Conservation (phyloP, 1,140 invertebrate genomes). For the Drosophila ironensis region DNA sequence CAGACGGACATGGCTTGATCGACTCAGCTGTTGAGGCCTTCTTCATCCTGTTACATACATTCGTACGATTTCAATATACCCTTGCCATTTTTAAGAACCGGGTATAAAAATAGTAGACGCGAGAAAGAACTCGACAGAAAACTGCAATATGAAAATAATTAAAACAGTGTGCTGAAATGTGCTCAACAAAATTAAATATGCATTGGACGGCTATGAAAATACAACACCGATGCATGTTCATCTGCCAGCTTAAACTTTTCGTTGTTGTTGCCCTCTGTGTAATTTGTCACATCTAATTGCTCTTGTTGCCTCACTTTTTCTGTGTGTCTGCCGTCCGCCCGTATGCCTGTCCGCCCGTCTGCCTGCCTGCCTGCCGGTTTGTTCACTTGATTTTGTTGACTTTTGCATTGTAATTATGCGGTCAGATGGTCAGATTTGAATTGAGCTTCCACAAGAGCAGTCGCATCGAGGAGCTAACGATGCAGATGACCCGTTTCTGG, state of each 20-base stretch:
- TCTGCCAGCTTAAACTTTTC: slow-evolving; percentile 12
- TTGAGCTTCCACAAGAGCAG: slow-evolving; percentile 30
- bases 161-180: slow-evolving; percentile 43
- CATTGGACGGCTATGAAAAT: slow-evolving; percentile 10
- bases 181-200: slow-evolving; percentile 38
- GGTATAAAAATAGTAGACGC: not conserved
- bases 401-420: slow-evolving; percentile 59
- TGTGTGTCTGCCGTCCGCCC: not conserved
- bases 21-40: too few relatives aligned
- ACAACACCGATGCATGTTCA: slow-evolving; percentile 28
- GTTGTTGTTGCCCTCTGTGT: slow-evolving; percentile 26
- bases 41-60: too few relatives aligned
- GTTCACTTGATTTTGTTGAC: slow-evolving; percentile 63
- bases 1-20: too few relatives aligned
- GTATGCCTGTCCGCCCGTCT: not conserved
- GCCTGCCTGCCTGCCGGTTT: not conserved
- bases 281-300: slow-evolving; percentile 73
- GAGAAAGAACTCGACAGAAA: slow-evolving; percentile 6
- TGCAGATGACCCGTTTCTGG: slow-evolving; percentile 52
- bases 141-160: slow-evolving; percentile 58
- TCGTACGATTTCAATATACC: too few relatives aligned
- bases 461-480: slow-evolving; percentile 29
- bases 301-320: slow-evolving; percentile 29
- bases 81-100: too few relatives aligned
- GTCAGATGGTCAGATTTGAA: slow-evolving; percentile 37